phyloP scores from a whole-genome alignment of 2,113 vertebrate genomes.

The Cyphomyrus plagiostoma region DNA sequence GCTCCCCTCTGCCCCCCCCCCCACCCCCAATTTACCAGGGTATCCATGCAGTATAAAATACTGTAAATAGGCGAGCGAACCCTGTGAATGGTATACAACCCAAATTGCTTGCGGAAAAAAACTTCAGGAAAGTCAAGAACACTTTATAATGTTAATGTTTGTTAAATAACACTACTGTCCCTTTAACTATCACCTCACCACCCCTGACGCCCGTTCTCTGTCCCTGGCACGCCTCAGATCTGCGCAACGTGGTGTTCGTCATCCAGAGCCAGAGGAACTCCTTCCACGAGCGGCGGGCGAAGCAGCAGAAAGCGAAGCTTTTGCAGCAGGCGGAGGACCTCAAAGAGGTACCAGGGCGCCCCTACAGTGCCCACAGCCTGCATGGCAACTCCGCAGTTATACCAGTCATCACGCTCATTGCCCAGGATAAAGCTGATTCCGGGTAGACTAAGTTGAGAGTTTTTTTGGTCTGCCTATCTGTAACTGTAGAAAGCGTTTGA shows the following conservation, averaged over 20 bases:
- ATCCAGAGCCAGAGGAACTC: constrained; percentile 93
- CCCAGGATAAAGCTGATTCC: not conserved
- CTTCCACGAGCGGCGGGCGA: constrained; percentile 79
- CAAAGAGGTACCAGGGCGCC: constrained; percentile 65
- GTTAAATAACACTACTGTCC: not conserved
- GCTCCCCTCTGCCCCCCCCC: too few species aligned
- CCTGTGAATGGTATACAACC: not conserved
- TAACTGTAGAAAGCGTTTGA: not conserved
- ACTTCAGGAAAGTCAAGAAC: not conserved
- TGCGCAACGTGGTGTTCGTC: constrained; percentile 81
- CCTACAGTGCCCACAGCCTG: not conserved
- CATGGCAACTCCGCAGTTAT: not conserved
- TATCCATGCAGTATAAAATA: not conserved
- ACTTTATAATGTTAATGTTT: not conserved
- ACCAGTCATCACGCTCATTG: not conserved
- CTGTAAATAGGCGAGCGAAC: not conserved
- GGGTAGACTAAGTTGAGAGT: not conserved
- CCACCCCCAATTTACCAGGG: not conserved
- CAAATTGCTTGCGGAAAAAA: not conserved
- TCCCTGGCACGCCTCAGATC: constrained; percentile 53
- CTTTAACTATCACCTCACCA: not conserved
- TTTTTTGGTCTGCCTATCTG: not conserved
- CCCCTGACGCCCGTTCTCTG: not conserved
- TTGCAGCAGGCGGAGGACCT: constrained; percentile 67
- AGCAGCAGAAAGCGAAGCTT: constrained; percentile 67